Conservation (phyloP, 1,140 invertebrate species). For the Orussus abietinus region DNA sequence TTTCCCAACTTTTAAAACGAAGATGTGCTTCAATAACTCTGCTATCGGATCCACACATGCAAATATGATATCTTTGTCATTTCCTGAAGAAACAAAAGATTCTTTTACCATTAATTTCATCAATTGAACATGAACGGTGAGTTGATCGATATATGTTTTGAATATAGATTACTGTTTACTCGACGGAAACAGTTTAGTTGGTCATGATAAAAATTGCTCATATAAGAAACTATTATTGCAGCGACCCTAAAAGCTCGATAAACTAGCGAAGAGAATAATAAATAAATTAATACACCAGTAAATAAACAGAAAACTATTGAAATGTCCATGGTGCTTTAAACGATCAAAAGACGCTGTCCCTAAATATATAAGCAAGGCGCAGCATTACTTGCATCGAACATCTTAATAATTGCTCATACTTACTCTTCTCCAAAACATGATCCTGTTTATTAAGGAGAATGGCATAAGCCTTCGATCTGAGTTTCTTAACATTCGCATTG, state of each 20-base stretch:
- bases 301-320: neutral
- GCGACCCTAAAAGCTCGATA: slow-evolving; percentile 7
- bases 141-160: neutral
- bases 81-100: slow-evolving; percentile 20
- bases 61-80: slow-evolving; percentile 12
- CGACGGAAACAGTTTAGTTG: neutral
- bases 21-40: slow-evolving; percentile 40
- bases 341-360: neutral
- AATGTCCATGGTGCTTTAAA: slow-evolving; percentile 9
- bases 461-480: slow-evolving; percentile 37
- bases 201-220: neutral
- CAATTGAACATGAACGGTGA: neutral
- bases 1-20: slow-evolving; percentile 28
- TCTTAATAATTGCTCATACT: neutral
- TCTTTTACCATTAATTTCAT: slow-evolving; percentile 7
- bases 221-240: neutral
- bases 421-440: neutral
- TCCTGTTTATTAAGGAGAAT: slow-evolving; percentile 41
- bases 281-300: too few relatives aligned
- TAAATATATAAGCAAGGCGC: neutral
- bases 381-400: too few relatives aligned
- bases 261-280: too few relatives aligned
- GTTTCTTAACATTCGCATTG: slow-evolving; percentile 22
- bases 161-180: neutral
- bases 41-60: slow-evolving; percentile 35